Evolutionary conservation across 2,797 vertebrate species (phyloP), one percentile per base, ranked within the genome.

Genomic region (Scyliorhinus canicula): DNA sequence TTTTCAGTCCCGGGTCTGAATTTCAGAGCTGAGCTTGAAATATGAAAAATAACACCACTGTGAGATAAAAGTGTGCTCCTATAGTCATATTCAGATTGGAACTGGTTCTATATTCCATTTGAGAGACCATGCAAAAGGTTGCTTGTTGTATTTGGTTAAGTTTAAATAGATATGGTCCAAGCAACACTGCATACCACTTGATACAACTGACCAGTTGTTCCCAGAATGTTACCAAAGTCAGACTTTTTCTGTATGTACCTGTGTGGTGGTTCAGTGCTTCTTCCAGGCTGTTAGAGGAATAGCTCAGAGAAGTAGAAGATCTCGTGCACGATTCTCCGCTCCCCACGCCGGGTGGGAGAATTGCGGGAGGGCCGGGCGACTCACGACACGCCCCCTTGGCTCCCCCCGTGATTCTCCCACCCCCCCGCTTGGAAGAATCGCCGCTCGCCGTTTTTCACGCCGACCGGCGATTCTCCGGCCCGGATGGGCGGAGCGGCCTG

Each of bases 201-300:
- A 44, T 91, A 57, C 65, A 91, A 91, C 40, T 91, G 88, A 91
- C 88, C 88, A 91, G 88, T 91, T 40, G 19, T 26, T 63, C n/a
- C 19, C 88, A 91, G 57, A 91, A 26, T 63, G 88, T 24, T 91
- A 60, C 60, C 57, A 65, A 44, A 91, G 4, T 44, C 21, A 65
- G 21, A 19, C 44, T 65, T 26, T 26, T 63, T 65, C n/a, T 91
- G 60, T 40, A 44, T 21, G 9, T 65, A 91, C 40, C 19, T 44
- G 35, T 65, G 57, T 65, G 60, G 26, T 26, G 88, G 40, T 6
- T 44, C 19, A 65, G 40, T 24, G 3, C 16, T 40, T 65, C 88
- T 44, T 57, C 88, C 88, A 91, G 21, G 3, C 21, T 91, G 88
- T 44, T 65, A 44, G 60, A 40, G 60, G 35, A 65, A 28, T 65